Evolutionary conservation across 2,888 invertebrate genomes (phyloP), one percentile per base, ranked within the genome.

Genomic region (Cerceris rybyensis): DNA sequence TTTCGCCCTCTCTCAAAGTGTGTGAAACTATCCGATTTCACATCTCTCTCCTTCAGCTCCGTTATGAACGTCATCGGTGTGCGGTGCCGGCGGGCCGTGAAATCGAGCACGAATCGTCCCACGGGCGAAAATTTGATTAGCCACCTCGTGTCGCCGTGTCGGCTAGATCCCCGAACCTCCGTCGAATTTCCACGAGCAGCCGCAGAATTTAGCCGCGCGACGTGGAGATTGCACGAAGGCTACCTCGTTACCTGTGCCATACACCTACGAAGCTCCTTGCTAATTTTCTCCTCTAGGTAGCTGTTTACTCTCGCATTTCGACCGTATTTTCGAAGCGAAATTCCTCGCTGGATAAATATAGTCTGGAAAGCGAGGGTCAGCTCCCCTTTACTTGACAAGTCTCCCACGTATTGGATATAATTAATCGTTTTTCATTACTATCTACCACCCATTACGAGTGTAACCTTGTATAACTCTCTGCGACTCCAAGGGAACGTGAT

Each of bases 81-180:
- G 9, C 46, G 46, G 42, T 43, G 70, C 43, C 55, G 69, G n/a
- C 66, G 70, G 42, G 39, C 73, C 66, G 86, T 80, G 79, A 81
- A 86, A 86, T 86, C 83, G 82, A 85, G 85, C 81, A 71, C 69
- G 80, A 83, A 82, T 87, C 80, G 81, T 76, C 77, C 76, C 78
- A 54, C 80, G 75, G 74, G 70, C 66, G 82, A 78, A 80, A 85
- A 87, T 87, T 87, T 85, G 87, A 87, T 87, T 87, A 87, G 74
- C 70, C 73, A 60, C 60, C 57, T 65, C 79, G 76, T 58, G 70
- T 64, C 73, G 67, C 64, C 71, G 74, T 49, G 71, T 55, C 66
- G 52, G 74, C 14, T 50, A 6, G 46, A 39, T 43, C 46, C n/a
- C 13, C 7, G 16, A 11, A 14, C 28, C 0, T 39, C 57, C 11